Base-by-base conservation (phyloP, 2,888 invertebrate genomes). In the Brenthis ino region DNA sequence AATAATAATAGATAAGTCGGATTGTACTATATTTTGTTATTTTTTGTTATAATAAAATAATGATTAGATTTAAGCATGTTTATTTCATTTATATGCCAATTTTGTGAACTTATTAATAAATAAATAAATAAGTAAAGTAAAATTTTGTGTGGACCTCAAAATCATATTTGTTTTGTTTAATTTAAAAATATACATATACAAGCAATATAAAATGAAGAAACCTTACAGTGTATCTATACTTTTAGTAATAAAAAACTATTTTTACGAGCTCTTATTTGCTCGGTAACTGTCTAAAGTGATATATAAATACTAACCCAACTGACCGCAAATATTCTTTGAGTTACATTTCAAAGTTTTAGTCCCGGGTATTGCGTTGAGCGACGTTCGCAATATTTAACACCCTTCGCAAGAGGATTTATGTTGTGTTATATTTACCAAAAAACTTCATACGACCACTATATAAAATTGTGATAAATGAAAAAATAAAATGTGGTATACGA, bases 361-460 rank as follows among this genome's bases (percentile, higher is more conserved):
- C 37, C 37, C 11, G n/a, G 50, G 16, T 16, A 53, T 53, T 6
- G 51, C 51, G 51, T 53, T 53, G 16, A 53, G 16, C 16, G 51
- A 53, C 51, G 51, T 53, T 53, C n/a, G 51, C 16, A 16, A 53
- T 53, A n/a, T 16, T 53, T 16, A 53, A 53, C 51, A 16, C 16
- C 51, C 16, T 53, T 53, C 51, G 16, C 51, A 53, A n/a, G 16
- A 53, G 51, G 51, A 53, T 53, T 53, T 53, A 53, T 14, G 16
- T 51, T 37, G 11, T 8, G 11, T 11, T 43, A 43, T 37, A 37
- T 37, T 37, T 37, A 1, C 28, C 4, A 28, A 28, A 28, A 37
- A 37, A 14, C 14, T 51, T 51, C 3, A 51, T 51, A 16, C 6
- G 14, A 51, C 51, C n/a, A 51, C 16, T n/a, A 51, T n/a, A n/a